Conservation (phyloP, 1,140 invertebrate species). For the Philaenus spumarius region DNA sequence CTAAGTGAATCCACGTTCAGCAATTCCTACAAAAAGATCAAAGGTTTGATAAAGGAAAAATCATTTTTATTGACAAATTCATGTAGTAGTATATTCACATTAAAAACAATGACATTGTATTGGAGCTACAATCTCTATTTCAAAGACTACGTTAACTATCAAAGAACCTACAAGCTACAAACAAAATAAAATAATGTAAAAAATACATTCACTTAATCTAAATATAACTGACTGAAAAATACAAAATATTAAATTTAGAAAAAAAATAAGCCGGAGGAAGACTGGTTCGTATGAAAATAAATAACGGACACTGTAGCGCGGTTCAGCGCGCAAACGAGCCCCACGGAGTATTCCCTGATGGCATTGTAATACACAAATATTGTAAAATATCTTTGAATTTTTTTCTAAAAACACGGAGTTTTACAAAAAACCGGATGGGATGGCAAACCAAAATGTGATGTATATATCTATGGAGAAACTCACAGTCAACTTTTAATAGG, state of each 20-base stretch:
- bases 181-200: conserved; percentile 14
- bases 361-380: not conserved
- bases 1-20: too few species aligned
- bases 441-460: too few species aligned
- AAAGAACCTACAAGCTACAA: conserved; percentile 4
- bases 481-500: not conserved
- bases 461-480: not conserved
- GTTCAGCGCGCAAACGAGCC: not conserved
- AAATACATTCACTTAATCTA: conserved; percentile 15
- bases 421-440: too few species aligned
- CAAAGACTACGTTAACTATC: too few species aligned
- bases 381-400: conserved; percentile 1
- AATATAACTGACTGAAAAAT: conserved; percentile 8
- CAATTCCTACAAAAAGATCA: not conserved
- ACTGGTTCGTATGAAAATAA: not conserved
- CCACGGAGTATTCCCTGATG: not conserved
- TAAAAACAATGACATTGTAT: conserved; percentile 20
- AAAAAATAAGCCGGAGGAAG: conserved; percentile 7
- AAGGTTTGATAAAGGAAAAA: not conserved
- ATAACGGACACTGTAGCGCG: not conserved
- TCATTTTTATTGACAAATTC: conserved; percentile 10
- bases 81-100: conserved; percentile 22
- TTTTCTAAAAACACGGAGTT: not conserved
- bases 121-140: conserved; percentile 9
- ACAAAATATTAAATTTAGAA: conserved; percentile 6